A percentile compares a stretch with the other conserved stretches of the same genome.
Evolutionary conservation across 1,140 invertebrate species (phyloP).

Genomic region (Campoletis sonorensis): DNA sequence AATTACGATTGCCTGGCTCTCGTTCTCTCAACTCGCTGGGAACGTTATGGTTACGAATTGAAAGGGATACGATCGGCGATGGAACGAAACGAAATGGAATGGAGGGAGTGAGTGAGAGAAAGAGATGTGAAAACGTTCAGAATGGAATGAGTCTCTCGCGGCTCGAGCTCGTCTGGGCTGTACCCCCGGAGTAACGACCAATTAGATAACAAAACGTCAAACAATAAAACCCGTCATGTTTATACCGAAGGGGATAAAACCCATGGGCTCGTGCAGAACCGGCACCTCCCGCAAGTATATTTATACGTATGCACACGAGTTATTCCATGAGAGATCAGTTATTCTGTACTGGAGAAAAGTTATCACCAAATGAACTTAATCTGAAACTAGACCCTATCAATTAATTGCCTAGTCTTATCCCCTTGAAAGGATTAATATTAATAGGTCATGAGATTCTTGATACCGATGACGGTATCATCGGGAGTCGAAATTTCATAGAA

Average conservation of each 20-base stretch:
- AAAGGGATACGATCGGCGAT: slow-evolving; percentile 53
- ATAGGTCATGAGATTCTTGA: no score
- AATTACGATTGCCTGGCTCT: slow-evolving; percentile 47
- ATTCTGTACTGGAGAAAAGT: no score
- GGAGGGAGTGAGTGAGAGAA: background rate
- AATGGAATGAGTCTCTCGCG: slow-evolving; percentile 60
- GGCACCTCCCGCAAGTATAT: background rate
- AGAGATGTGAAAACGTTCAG: slow-evolving; percentile 33
- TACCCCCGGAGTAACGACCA: slow-evolving; percentile 66
- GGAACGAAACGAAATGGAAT: slow-evolving; percentile 57
- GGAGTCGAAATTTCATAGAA: no score
- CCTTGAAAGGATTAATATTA: no score
- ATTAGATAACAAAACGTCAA: slow-evolving; percentile 74
- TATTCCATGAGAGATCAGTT: background rate
- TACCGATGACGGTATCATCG: no score
- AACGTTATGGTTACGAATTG: slow-evolving; percentile 53
- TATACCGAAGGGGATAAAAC: slow-evolving; percentile 69
- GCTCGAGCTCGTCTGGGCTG: slow-evolving; percentile 41
- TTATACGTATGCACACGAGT: slow-evolving; percentile 29
- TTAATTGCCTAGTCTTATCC: no score
- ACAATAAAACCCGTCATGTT: slow-evolving; percentile 72
- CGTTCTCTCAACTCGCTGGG: slow-evolving; percentile 32
- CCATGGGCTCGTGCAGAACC: slow-evolving; percentile 34
- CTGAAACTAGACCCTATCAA: no score
- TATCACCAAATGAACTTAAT: no score